A percentile compares a stretch with the other conserved stretches of the same genome.
phyloP scores from a whole-genome alignment of 2,113 vertebrate species.

The Pipa parva region DNA sequence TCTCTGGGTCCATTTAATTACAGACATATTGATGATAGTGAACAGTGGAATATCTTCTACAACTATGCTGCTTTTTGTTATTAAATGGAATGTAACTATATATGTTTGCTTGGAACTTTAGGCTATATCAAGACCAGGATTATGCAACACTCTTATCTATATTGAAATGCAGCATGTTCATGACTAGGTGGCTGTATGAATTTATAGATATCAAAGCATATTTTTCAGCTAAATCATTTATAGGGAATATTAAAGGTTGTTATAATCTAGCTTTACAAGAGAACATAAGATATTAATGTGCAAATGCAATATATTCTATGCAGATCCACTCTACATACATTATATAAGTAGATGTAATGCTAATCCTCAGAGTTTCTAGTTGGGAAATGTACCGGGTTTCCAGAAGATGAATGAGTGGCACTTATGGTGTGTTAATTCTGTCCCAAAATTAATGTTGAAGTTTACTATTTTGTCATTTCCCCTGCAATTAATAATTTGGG shows the following conservation, averaged over 20 bases:
- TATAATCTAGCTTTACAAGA: too few relatives aligned
- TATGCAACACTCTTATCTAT: not conserved
- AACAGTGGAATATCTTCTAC: not conserved
- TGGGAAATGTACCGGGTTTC: not conserved
- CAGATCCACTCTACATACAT: too few relatives aligned
- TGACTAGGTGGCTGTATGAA: not conserved
- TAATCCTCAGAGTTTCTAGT: too few relatives aligned
- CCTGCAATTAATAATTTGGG: not conserved
- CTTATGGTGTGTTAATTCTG: not conserved
- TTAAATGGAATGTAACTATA: not conserved
- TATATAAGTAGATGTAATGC: too few relatives aligned
- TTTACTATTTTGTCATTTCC: not conserved
- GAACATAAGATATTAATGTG: not conserved
- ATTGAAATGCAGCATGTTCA: conserved; percentile 16
- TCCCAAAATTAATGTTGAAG: not conserved
- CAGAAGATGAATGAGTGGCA: not conserved
- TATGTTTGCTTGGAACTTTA: not conserved
- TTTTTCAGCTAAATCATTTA: not conserved
- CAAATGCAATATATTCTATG: not conserved
- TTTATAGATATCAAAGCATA: not conserved
- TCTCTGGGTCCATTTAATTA: not conserved
- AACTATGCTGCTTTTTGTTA: not conserved
- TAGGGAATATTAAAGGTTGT: not conserved
- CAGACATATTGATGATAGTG: not conserved
- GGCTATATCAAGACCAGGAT: not conserved